Percentiles rank a stretch among this genome's conserved stretches.
phyloP scores from a whole-genome alignment of 1,140 invertebrate species.

The Episyrphus balteatus region DNA sequence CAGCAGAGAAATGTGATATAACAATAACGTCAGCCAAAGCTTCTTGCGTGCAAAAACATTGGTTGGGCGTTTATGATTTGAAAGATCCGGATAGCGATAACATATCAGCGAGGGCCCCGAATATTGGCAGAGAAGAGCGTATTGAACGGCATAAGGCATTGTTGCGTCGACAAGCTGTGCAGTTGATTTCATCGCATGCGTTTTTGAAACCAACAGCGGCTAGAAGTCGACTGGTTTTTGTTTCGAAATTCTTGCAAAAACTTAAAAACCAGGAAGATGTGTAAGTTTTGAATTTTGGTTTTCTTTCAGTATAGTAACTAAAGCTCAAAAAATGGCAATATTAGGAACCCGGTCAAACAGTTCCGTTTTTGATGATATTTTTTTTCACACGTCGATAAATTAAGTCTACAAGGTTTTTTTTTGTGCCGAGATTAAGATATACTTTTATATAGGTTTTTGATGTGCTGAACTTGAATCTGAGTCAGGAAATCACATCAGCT shows the following conservation, averaged over 20 bases:
- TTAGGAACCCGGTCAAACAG: no score
- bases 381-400: no score
- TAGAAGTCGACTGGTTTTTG: conserved; percentile 17
- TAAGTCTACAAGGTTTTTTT: no score
- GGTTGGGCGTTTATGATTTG: conserved; percentile 12
- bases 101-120: not conserved
- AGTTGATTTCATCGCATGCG: conserved; percentile 21
- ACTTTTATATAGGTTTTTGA: no score
- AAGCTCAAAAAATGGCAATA: no score
- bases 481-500: no score
- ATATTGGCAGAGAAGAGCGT: conserved; percentile 19
- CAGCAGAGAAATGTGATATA: not conserved
- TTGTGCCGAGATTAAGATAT: no score
- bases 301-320: conserved; percentile 1
- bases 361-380: no score
- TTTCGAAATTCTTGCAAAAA: conserved; percentile 24
- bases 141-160: conserved; percentile 22
- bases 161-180: conserved; percentile 25
- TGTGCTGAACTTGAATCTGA: no score
- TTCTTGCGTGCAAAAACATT: conserved; percentile 27
- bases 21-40: not conserved
- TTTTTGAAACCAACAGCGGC: conserved; percentile 23
- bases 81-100: conserved; percentile 5
- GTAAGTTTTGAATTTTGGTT: conserved; percentile 14
- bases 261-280: conserved; percentile 20